These are phyloP conservation scores for Hemiscyllium ocellatum DNA, from an alignment of 2,113 vertebrate genomes.

Conservation along the genomic window DNA sequence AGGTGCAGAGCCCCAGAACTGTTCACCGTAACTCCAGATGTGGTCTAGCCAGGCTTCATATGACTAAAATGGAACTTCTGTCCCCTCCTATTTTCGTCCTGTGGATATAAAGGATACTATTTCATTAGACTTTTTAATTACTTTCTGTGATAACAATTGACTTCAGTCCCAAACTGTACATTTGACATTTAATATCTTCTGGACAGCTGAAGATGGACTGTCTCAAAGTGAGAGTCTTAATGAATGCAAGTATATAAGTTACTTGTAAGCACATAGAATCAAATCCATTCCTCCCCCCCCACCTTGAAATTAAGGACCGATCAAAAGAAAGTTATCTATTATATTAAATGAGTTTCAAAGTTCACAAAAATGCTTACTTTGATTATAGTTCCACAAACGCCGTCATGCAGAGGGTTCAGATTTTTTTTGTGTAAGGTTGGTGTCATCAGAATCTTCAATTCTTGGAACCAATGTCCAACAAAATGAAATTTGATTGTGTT, in stretches of 20 bases:
- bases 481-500: background rate
- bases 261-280: background rate
- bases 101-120: background rate
- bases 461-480: background rate
- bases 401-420: background rate
- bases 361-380: background rate
- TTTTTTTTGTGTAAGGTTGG: background rate
- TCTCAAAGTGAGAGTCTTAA: background rate
- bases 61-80: too few species aligned
- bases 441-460: background rate
- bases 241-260: background rate
- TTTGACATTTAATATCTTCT: background rate
- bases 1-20: too few species aligned
- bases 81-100: background rate
- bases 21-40: too few species aligned
- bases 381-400: background rate
- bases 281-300: too few species aligned
- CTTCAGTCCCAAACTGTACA: background rate
- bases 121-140: background rate
- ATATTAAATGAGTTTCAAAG: background rate
- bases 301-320: too few species aligned
- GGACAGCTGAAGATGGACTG: background rate
- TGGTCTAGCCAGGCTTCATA: too few species aligned
- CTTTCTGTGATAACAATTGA: background rate
- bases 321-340: background rate